Base-by-base conservation (phyloP, 2,797 vertebrate species). In the Coccyzus lansbergi region DNA sequence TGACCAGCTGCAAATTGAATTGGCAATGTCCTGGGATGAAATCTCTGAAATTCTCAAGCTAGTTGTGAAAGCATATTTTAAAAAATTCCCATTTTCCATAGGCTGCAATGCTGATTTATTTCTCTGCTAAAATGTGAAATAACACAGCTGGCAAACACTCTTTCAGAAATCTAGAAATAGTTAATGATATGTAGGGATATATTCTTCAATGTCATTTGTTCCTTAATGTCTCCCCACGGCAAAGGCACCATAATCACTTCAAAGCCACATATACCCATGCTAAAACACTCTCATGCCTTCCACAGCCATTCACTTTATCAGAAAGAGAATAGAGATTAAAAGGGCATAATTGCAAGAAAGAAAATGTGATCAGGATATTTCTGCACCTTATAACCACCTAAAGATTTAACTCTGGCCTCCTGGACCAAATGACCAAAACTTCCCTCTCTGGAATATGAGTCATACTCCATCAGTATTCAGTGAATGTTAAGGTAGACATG, bases 61-160 rank as follows among this genome's bases (percentile, higher is more conserved):
- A 65, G 58, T 48, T 87, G 40, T 83, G 29, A 65, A 91, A 68
- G 49, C 46, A 64, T 44, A 95, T 95, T 95, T 80, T 87, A 10
- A 80, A 80, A 87, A 93, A 95, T 85, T 83, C 38, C 51, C 78
- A 71, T 96, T 92, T 96, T 64, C 82, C 79, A 68, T 56, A 78
- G 65, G 89, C 86, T 94, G 85, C 87, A 95, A 95, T 81, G 51
- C 64, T 91, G 94, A 93, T 96, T 96, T 93, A 95, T 95, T 92
- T 95, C 69, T 83, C 84, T 91, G 58, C n/a, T 95, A 92, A 92
- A 89, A 90, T 65, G 58, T 68, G 92, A 93, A 93, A 91, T 87
- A 92, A 87, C 75, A 84, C 1, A 15, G 52, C 59, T 89, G 82
- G 82, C 56, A 92, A 94, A 77, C 76, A 92, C 1, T 2, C 26